A percentile compares a stretch with the other conserved stretches of the same genome.
Evolutionary conservation across 2,888 invertebrate species (phyloP).

Genomic region (Caenorhabditis macrosperma): DNA sequence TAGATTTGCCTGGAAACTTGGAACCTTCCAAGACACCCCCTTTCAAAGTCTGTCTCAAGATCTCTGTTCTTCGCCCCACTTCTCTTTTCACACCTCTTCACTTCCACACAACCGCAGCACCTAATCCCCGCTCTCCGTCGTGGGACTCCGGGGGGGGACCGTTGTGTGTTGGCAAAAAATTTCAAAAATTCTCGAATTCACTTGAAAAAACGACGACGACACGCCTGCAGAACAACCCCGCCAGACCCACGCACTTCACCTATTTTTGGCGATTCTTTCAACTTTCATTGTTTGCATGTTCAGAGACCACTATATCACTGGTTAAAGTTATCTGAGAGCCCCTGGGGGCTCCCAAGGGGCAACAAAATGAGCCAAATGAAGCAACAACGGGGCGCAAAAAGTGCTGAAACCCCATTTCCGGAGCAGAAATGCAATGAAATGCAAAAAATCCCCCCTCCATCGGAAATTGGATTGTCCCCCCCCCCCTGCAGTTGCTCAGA

Average conservation of each 20-base stretch:
- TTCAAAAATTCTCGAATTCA: slow-evolving; percentile 2
- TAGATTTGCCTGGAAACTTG: too few relatives aligned
- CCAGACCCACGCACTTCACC: slow-evolving; percentile 47
- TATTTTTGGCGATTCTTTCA: slow-evolving; percentile 14
- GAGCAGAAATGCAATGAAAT: background rate
- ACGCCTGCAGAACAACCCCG: slow-evolving; percentile 7
- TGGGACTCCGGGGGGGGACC: background rate
- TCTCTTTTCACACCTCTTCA: too few relatives aligned
- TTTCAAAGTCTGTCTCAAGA: too few relatives aligned
- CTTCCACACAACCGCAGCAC: too few relatives aligned
- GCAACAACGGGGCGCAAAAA: slow-evolving; percentile 15
- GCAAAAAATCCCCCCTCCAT: background rate
- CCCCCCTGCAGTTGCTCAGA: background rate
- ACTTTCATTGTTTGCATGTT: slow-evolving; percentile 18
- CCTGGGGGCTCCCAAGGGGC: background rate
- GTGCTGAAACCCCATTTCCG: slow-evolving; percentile 14
- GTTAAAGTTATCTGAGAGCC: background rate
- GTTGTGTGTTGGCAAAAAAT: slow-evolving; percentile 1
- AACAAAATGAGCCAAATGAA: too few relatives aligned
- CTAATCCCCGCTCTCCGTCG: background rate
- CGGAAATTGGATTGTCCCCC: slow-evolving; percentile 24
- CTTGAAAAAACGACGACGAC: background rate
- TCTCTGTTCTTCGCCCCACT: too few relatives aligned
- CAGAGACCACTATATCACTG: background rate
- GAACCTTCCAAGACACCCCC: too few relatives aligned